phyloP scores from a whole-genome alignment of 2,113 vertebrate species.

The Meles meles region DNA sequence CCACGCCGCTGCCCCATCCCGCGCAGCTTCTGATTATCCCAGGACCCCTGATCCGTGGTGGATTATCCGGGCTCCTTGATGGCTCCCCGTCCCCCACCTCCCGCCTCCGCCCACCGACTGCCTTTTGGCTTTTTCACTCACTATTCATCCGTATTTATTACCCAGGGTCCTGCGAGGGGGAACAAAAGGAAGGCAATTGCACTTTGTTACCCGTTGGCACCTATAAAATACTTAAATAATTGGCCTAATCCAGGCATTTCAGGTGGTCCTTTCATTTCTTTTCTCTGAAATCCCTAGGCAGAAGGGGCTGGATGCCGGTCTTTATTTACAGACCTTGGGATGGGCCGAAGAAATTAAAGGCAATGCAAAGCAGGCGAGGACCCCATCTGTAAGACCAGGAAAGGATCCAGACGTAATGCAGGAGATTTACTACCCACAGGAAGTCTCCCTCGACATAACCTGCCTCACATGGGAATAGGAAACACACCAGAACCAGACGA shows the following conservation, averaged over 20 bases:
- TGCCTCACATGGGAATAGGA: slow-evolving; percentile 6
- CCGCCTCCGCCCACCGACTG: neutral
- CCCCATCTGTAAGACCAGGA: neutral
- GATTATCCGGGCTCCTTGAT: neutral
- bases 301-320: neutral
- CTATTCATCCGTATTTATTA: slow-evolving; percentile 50
- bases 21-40: slow-evolving; percentile 29
- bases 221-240: slow-evolving; percentile 53
- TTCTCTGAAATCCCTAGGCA: slow-evolving; percentile 49
- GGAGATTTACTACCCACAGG: neutral
- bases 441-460: slow-evolving; percentile 17
- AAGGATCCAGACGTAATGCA: neutral
- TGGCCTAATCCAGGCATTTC: slow-evolving; percentile 41
- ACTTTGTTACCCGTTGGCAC: neutral
- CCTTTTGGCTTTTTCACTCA: slow-evolving; percentile 32
- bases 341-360: slow-evolving; percentile 5
- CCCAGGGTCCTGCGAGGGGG: neutral
- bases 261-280: slow-evolving; percentile 28
- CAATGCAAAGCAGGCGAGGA: slow-evolving; percentile 20
- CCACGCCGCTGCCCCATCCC: neutral
- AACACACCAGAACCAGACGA: slow-evolving; percentile 27
- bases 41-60: neutral
- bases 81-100: neutral
- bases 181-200: slow-evolving; percentile 51
- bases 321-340: neutral